A percentile compares a stretch with the other conserved stretches of the same genome.
Evolutionary conservation across 2,888 invertebrate genomes (phyloP).

Genomic region (Andrena fulva): DNA sequence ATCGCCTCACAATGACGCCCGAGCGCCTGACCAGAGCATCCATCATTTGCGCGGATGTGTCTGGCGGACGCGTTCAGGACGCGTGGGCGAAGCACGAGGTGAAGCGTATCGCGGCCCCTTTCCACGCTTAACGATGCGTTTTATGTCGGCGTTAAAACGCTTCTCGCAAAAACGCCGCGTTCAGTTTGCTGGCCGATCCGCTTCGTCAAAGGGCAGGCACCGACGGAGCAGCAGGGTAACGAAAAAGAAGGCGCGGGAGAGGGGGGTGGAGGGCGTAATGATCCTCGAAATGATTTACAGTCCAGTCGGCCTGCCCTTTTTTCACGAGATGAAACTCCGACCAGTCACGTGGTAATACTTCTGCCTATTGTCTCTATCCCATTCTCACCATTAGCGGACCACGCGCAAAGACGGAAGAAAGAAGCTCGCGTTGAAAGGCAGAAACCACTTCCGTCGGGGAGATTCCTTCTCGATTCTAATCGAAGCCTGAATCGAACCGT

Average conservation of each 20-base stretch:
- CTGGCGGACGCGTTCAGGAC: conserved; percentile 26
- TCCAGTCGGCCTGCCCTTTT: conserved; percentile 15
- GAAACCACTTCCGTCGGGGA: neutral
- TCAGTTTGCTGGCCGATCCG: conserved; percentile 49
- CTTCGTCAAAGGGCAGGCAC: conserved; percentile 38
- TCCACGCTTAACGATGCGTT: conserved; percentile 71
- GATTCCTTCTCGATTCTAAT: neutral
- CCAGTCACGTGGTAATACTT: conserved; percentile 54
- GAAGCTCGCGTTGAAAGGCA: neutral
- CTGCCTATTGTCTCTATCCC: conserved; percentile 51
- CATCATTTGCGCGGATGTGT: conserved; percentile 63
- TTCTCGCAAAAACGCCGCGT: conserved; percentile 55
- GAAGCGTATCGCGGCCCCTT: conserved; percentile 34
- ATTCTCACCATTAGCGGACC: conserved; percentile 9
- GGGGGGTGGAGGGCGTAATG: conserved; percentile 43
- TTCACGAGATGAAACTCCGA: conserved; percentile 26
- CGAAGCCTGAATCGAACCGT: neutral
- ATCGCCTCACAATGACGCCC: conserved; percentile 55
- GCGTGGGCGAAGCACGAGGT: conserved; percentile 47
- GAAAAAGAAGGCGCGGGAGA: conserved; percentile 2
- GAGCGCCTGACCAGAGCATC: conserved; percentile 48
- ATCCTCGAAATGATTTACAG: conserved; percentile 63
- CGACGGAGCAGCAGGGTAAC: conserved; percentile 12
- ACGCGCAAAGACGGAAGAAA: neutral
- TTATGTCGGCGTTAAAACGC: conserved; percentile 69